These are phyloP conservation scores for Lutjanus campechanus DNA, from an alignment of 2,797 vertebrate genomes.

Conservation along the genomic window DNA sequence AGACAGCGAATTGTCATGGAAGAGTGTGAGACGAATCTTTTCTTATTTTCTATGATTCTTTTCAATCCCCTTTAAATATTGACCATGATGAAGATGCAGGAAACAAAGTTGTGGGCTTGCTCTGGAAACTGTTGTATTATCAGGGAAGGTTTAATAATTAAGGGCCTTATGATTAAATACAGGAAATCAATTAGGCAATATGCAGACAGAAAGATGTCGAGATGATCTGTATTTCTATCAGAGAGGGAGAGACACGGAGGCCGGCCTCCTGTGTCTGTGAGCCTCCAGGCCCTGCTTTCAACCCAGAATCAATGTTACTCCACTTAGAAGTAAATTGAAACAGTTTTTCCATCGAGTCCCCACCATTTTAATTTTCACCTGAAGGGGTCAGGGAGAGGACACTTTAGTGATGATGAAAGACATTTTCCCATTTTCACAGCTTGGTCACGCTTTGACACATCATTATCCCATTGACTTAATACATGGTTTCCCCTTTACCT, in stretches of 20 bases:
- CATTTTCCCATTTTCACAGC: constrained; percentile 83
- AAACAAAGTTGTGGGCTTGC: background rate
- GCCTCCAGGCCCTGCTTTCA: constrained; percentile 73
- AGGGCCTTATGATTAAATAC: constrained; percentile 46
- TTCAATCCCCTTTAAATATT: no score
- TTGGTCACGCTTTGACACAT: constrained; percentile 83
- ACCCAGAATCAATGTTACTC: constrained; percentile 82
- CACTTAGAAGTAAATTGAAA: constrained; percentile 84
- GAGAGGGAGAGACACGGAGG: constrained; percentile 17
- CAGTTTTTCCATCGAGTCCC: constrained; percentile 79
- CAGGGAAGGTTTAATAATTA: constrained; percentile 28
- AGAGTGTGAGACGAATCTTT: background rate
- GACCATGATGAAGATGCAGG: background rate
- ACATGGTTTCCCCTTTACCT: constrained; percentile 71
- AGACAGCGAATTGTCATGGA: background rate
- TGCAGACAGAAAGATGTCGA: constrained; percentile 38
- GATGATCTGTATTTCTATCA: constrained; percentile 46
- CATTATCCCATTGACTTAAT: constrained; percentile 84
- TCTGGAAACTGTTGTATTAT: constrained; percentile 5
- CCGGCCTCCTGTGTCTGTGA: constrained; percentile 47
- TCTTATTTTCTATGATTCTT: no score
- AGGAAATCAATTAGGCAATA: constrained; percentile 42
- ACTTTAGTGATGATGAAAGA: constrained; percentile 85
- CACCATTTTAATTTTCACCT: constrained; percentile 82
- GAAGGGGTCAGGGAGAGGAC: constrained; percentile 84